Conservation (phyloP, 2,797 vertebrate genomes). For the Passerculus sandwichensis region DNA sequence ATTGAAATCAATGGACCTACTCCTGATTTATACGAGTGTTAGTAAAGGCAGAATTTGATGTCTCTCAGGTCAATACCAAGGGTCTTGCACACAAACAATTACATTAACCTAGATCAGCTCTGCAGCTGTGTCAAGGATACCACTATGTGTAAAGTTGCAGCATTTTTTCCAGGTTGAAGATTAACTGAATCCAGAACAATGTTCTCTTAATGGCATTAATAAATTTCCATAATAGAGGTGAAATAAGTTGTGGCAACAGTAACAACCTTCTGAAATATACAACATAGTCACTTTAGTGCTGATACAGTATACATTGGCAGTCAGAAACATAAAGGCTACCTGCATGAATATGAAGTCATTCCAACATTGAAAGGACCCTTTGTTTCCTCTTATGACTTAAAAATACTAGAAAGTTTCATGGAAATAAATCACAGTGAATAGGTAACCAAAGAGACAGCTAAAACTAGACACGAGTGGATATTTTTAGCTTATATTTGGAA, state of each 20-base stretch:
- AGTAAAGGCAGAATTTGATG: neutral
- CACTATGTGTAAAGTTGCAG: neutral
- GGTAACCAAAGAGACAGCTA: neutral
- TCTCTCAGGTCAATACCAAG: neutral
- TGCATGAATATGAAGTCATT: neutral
- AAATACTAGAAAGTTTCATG: neutral
- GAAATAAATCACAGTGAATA: neutral
- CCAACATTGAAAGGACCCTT: neutral
- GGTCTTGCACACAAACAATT: neutral
- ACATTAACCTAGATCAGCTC: neutral
- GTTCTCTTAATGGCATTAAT: neutral
- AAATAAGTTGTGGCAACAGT: neutral
- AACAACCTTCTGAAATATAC: neutral
- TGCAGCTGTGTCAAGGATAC: neutral
- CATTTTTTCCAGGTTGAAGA: neutral
- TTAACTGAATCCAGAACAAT: neutral
- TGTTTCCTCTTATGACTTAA: neutral
- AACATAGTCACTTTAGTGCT: neutral
- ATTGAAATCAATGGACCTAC: constrained; percentile 18
- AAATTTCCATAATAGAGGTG: neutral
- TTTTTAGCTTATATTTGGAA: neutral
- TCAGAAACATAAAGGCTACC: neutral
- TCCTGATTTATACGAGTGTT: neutral
- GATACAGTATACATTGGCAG: neutral
- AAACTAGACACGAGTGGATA: neutral